Evolutionary conservation across 2,797 vertebrate genomes (phyloP).

Genomic region (Enteromius fasciolatus): DNA sequence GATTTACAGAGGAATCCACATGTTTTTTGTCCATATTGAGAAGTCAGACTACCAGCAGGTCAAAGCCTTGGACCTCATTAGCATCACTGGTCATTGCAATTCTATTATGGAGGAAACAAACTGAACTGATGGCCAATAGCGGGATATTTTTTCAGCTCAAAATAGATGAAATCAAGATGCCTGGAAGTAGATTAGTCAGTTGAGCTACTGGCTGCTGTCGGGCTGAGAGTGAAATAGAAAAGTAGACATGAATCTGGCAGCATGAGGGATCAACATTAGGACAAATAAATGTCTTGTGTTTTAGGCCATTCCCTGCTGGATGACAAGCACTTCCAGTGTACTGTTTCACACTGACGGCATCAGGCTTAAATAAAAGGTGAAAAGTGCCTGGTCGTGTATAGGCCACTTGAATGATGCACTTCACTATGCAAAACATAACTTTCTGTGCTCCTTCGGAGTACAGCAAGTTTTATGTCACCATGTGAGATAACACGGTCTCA

Average conservation of each 20-base stretch:
- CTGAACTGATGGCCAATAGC: not conserved
- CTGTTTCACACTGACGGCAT: not conserved
- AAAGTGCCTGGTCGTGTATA: slow-evolving; percentile 2
- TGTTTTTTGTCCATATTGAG: not conserved
- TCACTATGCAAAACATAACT: not conserved
- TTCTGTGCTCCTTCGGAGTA: not conserved
- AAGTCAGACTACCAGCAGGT: not conserved
- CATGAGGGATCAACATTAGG: not conserved
- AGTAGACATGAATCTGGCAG: slow-evolving; percentile 1
- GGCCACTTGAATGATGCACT: not conserved
- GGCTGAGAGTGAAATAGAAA: not conserved
- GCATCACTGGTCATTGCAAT: not conserved
- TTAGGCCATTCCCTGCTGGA: not conserved
- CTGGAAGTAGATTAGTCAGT: slow-evolving; percentile 9
- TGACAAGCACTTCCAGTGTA: slow-evolving; percentile 10
- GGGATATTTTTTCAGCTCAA: not conserved
- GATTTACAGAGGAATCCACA: slow-evolving; percentile 2
- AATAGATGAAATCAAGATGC: not conserved
- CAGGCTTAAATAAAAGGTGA: slow-evolving; percentile 24
- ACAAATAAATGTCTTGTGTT: slow-evolving; percentile 11
- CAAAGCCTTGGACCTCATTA: not conserved
- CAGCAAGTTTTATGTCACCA: not conserved
- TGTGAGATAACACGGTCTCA: not conserved
- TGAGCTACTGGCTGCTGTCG: not conserved
- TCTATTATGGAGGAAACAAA: not conserved